Percentiles rank a stretch among this genome's conserved stretches.
Conservation (phyloP, 2,888 invertebrate genomes). For the Eugnorisma glareosa region DNA sequence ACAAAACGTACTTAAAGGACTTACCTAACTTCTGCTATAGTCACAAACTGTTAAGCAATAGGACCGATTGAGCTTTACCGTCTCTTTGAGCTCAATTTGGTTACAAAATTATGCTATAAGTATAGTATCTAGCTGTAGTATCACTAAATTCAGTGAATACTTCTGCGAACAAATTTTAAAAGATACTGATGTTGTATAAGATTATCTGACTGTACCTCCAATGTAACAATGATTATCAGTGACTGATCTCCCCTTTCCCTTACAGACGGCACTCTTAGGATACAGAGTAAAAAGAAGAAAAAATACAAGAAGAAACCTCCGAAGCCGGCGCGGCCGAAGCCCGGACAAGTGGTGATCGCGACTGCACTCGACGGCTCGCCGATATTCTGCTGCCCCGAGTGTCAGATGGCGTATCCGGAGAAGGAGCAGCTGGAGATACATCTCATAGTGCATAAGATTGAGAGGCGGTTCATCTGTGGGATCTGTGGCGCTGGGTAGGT, state of each 20-base stretch:
- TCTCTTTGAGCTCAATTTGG: neutral
- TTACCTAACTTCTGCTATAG: neutral
- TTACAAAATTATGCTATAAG: neutral
- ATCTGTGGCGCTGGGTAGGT: slow-evolving; percentile 94
- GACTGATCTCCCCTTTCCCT: neutral
- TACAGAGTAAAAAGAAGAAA: slow-evolving; percentile 92
- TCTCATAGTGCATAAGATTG: slow-evolving; percentile 94
- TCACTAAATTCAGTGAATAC: neutral
- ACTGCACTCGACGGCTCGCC: slow-evolving; percentile 94
- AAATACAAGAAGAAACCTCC: slow-evolving; percentile 95
- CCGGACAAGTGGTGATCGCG: slow-evolving; percentile 94
- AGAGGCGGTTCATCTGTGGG: slow-evolving; percentile 94
- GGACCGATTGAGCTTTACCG: neutral
- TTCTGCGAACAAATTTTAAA: neutral
- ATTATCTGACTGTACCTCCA: neutral
- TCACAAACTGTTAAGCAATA: neutral
- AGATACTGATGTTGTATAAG: neutral
- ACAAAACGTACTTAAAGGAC: neutral
- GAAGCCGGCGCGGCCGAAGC: slow-evolving; percentile 94
- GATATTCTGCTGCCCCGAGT: slow-evolving; percentile 95
- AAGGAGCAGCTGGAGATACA: slow-evolving; percentile 95
- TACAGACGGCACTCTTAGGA: slow-evolving; percentile 78
- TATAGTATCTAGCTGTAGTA: neutral
- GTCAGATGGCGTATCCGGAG: slow-evolving; percentile 95
- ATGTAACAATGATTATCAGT: neutral